A percentile compares a stretch with the other conserved stretches of the same genome.
These are phyloP conservation scores for Aegypius monachus DNA, from an alignment of 2,113 vertebrate genomes.

Conservation along the genomic window DNA sequence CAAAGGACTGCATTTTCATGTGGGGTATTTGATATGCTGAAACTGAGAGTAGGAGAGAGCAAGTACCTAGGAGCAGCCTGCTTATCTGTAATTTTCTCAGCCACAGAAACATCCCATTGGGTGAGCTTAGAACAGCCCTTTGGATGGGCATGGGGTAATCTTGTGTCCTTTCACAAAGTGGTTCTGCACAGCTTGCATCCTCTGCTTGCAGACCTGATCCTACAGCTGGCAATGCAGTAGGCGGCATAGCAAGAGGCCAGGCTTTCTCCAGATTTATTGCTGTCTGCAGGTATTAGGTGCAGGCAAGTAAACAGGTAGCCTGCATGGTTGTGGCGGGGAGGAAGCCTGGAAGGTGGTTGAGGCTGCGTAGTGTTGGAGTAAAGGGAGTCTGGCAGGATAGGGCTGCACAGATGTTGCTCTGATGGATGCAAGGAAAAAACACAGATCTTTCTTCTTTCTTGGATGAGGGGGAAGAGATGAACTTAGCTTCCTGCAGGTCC, in stretches of 20 bases:
- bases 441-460: background rate
- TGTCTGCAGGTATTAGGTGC: background rate
- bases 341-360: background rate
- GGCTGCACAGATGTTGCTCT: background rate
- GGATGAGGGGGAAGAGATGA: accelerated
- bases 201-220: background rate
- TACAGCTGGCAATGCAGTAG: background rate
- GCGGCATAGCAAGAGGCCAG: background rate
- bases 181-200: background rate
- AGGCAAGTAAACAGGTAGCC: background rate
- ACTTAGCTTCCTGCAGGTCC: background rate
- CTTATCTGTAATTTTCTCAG: background rate
- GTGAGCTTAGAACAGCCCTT: background rate
- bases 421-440: too few relatives aligned
- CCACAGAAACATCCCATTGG: background rate
- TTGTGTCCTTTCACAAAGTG: background rate
- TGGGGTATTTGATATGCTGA: background rate
- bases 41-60: background rate
- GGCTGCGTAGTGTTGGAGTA: background rate
- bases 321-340: background rate
- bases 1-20: background rate
- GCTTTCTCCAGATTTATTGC: background rate
- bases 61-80: background rate
- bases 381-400: background rate
- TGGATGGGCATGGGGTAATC: background rate